A percentile compares a stretch with the other conserved stretches of the same genome.
Conservation (phyloP, 1,140 invertebrate species). For the Lycorma delicatula region DNA sequence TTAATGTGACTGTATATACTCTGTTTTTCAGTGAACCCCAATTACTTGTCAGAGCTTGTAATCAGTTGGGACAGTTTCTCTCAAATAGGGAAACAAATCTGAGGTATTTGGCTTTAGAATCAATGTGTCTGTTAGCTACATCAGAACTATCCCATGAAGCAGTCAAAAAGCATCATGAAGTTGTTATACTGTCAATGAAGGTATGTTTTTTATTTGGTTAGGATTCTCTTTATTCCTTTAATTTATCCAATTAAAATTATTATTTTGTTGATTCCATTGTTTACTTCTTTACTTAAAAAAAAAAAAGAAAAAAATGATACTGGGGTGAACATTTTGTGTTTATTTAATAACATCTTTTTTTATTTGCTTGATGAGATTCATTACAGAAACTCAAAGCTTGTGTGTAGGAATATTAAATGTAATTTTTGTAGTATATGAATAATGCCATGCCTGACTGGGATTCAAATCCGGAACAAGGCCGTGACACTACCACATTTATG, state of each 20-base stretch:
- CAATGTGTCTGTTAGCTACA: conserved; percentile 98
- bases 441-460: no score
- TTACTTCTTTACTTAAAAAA: not conserved
- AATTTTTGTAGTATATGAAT: no score
- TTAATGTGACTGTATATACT: no score
- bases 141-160: conserved; percentile 99
- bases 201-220: conserved; percentile 36
- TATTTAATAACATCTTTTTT: not conserved
- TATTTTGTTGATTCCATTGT: not conserved
- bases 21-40: conserved; percentile 83
- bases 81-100: conserved; percentile 98
- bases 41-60: conserved; percentile 94
- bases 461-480: no score
- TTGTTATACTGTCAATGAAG: conserved; percentile 98
- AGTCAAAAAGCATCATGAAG: conserved; percentile 99
- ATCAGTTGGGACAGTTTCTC: conserved; percentile 97
- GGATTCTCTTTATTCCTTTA: conserved; percentile 1
- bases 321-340: not conserved
- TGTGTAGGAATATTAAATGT: no score
- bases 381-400: no score
- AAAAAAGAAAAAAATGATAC: no score
- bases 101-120: conserved; percentile 95
- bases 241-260: not conserved
- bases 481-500: no score
- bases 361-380: no score